Percentiles rank a stretch among this genome's conserved stretches.
phyloP scores from a whole-genome alignment of 2,113 vertebrate species.

The Globicephala melas region DNA sequence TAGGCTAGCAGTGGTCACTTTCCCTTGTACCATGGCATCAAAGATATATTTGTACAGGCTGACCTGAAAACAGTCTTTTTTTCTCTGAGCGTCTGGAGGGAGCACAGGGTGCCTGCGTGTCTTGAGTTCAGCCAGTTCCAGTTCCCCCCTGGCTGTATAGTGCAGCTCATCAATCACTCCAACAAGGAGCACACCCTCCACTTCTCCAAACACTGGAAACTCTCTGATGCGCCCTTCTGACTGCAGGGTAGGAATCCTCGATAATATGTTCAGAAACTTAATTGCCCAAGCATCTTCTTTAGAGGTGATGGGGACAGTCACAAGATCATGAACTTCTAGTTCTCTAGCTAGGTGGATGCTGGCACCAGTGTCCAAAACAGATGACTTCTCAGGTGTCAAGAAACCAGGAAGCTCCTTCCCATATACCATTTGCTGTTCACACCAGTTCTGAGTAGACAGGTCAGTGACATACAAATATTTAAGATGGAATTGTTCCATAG shows the following conservation, averaged over 20 bases:
- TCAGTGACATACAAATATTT: conserved; percentile 81
- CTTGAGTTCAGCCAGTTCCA: conserved; percentile 79
- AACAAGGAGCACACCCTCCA: conserved; percentile 80
- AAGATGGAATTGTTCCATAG: conserved; percentile 77
- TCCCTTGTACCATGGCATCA: conserved; percentile 83
- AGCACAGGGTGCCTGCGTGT: conserved; percentile 60
- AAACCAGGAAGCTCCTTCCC: conserved; percentile 73
- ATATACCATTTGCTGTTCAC: conserved; percentile 82
- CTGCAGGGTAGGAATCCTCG: conserved; percentile 79
- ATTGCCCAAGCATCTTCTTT: conserved; percentile 82
- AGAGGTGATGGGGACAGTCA: conserved; percentile 63
- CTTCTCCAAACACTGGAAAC: conserved; percentile 84
- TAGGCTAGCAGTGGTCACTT: conserved; percentile 73
- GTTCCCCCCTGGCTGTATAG: conserved; percentile 80
- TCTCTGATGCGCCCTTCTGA: conserved; percentile 79
- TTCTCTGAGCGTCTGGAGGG: conserved; percentile 73
- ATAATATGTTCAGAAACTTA: conserved; percentile 80
- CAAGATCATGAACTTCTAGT: conserved; percentile 81
- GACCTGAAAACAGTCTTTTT: conserved; percentile 81
- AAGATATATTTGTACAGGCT: conserved; percentile 85
- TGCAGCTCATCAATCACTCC: conserved; percentile 83
- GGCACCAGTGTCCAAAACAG: conserved; percentile 74
- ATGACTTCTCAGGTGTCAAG: conserved; percentile 60
- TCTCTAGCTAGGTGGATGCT: conserved; percentile 85
- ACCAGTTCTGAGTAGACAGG: conserved; percentile 83